Base-by-base conservation (phyloP, 1,140 invertebrate genomes). In the Drosophila orosa region DNA sequence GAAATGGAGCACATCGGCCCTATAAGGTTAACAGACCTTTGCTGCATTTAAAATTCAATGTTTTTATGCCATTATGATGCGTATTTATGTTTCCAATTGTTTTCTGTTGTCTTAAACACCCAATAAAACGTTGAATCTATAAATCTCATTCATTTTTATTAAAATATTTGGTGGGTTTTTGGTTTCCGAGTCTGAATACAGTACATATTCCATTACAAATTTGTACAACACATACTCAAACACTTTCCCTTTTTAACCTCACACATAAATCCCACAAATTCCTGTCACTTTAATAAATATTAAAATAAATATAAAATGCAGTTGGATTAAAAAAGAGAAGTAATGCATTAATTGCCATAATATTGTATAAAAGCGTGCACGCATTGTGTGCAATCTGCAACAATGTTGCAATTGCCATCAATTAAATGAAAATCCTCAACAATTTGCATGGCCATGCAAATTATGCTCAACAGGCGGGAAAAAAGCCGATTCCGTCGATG, bases 371-470 rank as follows among this genome's bases (percentile, higher is more conserved):
- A 48, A 31, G 48, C 40, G 42, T 37, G 25, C 19, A 54, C 33
- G 67, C 67, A 71, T 69, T 71, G 65, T 71, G 65, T 27, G 29
- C 22, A 47, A 68, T 74, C 50, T 50, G 35, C 33, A 39, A 59
- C 44, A 73, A 44, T 73, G 29, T 57, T 74, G 65, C 76, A 59
- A 62, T 72, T 56, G 58, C 40, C 80, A 62, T 66, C 79, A 83
- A 81, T 81, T 78, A 78, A 83, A 68, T 60, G 47, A 78, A 82
- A 81, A 83, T 56, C 62, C 44, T 48, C 22, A 61, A 65, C 62
- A 65, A 83, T 82, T 83, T 79, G 80, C 80, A 71, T 79, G 29
- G 19, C 35, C 63, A 83, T 79, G 80, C 75, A 82, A 84, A 82
- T 79, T 69, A 56, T 62, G 74, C 55, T 33, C 47, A 62, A 67